A percentile compares a stretch with the other conserved stretches of the same genome.
Evolutionary conservation across 2,113 vertebrate species (phyloP).

Genomic region (Jaculus jaculus): DNA sequence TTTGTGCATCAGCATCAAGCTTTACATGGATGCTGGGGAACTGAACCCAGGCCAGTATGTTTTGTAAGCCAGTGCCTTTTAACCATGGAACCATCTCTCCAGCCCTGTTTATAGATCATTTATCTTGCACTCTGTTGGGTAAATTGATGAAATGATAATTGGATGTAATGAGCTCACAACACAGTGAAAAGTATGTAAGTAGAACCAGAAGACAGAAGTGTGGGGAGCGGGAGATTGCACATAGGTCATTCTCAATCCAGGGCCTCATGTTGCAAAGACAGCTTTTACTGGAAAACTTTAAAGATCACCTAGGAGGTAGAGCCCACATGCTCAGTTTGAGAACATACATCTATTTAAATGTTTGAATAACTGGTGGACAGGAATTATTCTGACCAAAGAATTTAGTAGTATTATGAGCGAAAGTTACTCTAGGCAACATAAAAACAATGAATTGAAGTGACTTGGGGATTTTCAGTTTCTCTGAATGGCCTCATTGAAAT

Average conservation of each 20-base stretch:
- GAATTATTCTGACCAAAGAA: neutral
- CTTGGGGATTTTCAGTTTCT: neutral
- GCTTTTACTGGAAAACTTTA: neutral
- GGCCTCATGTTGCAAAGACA: neutral
- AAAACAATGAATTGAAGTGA: neutral
- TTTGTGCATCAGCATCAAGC: no score
- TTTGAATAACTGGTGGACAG: neutral
- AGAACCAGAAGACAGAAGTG: neutral
- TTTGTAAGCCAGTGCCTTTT: no score
- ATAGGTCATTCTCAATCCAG: neutral
- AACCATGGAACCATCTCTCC: no score
- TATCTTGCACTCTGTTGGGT: neutral
- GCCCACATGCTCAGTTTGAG: neutral
- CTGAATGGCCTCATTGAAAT: neutral
- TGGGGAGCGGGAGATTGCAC: neutral
- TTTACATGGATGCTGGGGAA: no score
- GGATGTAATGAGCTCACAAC: no score
- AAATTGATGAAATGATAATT: neutral
- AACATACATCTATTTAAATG: neutral
- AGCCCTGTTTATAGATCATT: neutral
- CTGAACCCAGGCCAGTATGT: no score
- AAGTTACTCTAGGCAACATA: neutral
- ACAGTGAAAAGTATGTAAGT: neutral
- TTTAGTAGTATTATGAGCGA: neutral
- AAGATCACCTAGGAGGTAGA: neutral